These are phyloP conservation scores for Festucalex cinctus DNA, from an alignment of 2,113 vertebrate genomes.

Conservation along the genomic window DNA sequence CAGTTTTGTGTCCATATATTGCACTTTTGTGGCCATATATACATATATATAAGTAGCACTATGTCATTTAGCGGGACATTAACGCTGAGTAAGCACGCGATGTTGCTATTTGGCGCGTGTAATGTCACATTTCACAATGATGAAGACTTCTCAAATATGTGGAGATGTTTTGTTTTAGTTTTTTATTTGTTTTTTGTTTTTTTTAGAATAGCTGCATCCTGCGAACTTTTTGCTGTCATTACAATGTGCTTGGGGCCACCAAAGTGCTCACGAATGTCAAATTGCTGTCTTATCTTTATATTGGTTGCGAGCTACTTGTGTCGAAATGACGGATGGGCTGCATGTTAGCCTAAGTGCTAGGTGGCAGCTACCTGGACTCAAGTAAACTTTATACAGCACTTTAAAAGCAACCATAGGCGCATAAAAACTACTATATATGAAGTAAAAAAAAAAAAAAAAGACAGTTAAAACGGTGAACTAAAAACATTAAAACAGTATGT, in stretches of 20 bases:
- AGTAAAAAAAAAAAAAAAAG: too few relatives aligned
- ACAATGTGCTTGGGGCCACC: neutral
- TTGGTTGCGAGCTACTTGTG: neutral
- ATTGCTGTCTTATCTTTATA: neutral
- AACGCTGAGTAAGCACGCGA: neutral
- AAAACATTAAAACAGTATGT: too few relatives aligned
- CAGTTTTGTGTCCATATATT: neutral
- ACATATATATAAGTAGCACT: neutral
- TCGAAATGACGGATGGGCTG: neutral
- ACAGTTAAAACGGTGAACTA: too few relatives aligned
- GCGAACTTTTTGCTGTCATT: neutral
- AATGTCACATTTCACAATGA: too few relatives aligned
- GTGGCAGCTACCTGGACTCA: neutral
- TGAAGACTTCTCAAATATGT: neutral
- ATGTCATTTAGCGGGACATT: neutral
- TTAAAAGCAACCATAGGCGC: too few relatives aligned
- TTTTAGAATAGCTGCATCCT: neutral
- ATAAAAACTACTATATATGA: too few relatives aligned
- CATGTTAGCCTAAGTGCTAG: neutral
- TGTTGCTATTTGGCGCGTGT: neutral
- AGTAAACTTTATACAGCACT: too few relatives aligned
- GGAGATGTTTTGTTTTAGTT: conserved; percentile 2
- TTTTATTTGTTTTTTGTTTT: neutral
- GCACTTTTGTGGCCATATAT: neutral
- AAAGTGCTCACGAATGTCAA: neutral